Evolutionary conservation across 2,888 invertebrate genomes (phyloP).

Genomic region (Folsomia candida): DNA sequence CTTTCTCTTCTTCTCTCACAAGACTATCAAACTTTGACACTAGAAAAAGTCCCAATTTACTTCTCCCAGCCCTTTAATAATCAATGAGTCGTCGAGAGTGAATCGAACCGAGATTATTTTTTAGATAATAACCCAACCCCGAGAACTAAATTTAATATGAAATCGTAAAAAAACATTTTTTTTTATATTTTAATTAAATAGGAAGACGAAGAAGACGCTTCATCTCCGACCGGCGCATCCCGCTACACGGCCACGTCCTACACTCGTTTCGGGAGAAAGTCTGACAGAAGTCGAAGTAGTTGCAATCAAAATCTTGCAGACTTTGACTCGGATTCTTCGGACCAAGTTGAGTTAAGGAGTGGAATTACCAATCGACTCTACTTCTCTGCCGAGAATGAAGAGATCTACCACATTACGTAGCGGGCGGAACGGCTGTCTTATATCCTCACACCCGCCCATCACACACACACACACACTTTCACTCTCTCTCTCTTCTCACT

Average conservation of each 20-base stretch:
- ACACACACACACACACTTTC: background rate
- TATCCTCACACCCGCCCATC: background rate
- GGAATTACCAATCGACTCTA: constrained; percentile 51
- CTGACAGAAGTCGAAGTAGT: constrained; percentile 11
- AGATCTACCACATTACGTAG: constrained; percentile 51
- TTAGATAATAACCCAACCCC: no score
- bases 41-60: no score
- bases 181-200: constrained; percentile 24
- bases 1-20: no score
- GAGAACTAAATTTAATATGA: no score
- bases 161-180: constrained; percentile 7
- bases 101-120: no score
- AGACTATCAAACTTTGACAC: no score
- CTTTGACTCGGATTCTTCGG: constrained; percentile 34
- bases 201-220: no score
- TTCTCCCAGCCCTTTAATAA: no score
- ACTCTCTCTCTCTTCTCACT: no score
- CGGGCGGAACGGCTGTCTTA: background rate
- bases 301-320: constrained; percentile 36
- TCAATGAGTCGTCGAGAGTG: no score
- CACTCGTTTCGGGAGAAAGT: constrained; percentile 43
- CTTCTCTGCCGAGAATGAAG: constrained; percentile 49
- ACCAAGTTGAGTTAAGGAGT: constrained; percentile 49
- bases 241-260: constrained; percentile 41
- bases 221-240: no score